phyloP scores from a whole-genome alignment of 2,888 invertebrate genomes.

The Eupithecia subfuscata region DNA sequence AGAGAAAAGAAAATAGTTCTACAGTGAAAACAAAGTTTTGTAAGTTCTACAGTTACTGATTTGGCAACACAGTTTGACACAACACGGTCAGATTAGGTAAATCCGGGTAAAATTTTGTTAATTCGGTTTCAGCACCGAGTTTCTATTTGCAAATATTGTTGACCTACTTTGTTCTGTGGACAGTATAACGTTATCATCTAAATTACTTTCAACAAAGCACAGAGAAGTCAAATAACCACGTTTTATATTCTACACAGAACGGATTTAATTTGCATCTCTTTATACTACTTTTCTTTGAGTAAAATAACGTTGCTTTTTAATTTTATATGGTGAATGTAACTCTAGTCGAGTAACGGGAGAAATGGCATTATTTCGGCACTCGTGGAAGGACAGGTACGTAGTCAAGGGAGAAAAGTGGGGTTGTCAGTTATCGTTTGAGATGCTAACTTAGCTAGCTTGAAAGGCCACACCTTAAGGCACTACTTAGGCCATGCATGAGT shows the following conservation, averaged over 20 bases:
- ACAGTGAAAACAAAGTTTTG: no score
- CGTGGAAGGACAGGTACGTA: conserved; percentile 7
- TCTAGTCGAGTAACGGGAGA: conserved; percentile 12
- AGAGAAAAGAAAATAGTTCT: no score
- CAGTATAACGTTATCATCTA: conserved; percentile 10
- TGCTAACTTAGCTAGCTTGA: neutral
- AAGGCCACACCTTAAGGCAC: no score
- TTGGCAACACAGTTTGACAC: neutral
- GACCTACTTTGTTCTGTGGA: conserved; percentile 1
- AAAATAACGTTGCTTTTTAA: conserved; percentile 25
- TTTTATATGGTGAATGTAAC: conserved; percentile 8
- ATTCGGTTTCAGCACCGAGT: neutral
- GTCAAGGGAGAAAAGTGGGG: neutral
- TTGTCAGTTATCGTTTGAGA: neutral
- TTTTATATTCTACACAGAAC: conserved; percentile 25
- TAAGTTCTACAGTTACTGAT: neutral
- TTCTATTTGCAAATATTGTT: conserved; percentile 3
- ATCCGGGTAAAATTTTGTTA: neutral
- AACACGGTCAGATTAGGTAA: neutral
- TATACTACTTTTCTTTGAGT: conserved; percentile 30
- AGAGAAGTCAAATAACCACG: conserved; percentile 11
- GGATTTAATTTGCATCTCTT: conserved; percentile 30
- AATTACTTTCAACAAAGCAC: conserved; percentile 14
- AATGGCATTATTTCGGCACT: conserved; percentile 20
- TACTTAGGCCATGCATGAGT: no score